Evolutionary conservation across 2,888 invertebrate genomes (phyloP).

Genomic region (Spatulosminthurus flaviceps): DNA sequence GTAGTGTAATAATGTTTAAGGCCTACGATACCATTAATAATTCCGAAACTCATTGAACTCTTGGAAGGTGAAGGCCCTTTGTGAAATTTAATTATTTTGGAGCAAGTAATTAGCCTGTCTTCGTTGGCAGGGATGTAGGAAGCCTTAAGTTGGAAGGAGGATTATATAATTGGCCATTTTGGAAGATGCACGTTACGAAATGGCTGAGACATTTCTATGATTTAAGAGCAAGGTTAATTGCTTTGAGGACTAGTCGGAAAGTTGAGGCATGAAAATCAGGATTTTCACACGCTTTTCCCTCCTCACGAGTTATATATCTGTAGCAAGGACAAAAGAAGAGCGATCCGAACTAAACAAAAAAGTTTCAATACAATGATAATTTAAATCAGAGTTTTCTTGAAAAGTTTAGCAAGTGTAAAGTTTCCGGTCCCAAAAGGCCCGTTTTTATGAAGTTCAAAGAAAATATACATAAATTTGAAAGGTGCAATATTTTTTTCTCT

Average conservation of each 20-base stretch:
- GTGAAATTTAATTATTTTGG: background rate
- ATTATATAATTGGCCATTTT: background rate
- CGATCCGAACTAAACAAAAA: too few species aligned
- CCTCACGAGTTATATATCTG: background rate
- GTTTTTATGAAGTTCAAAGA: too few species aligned
- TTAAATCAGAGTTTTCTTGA: background rate
- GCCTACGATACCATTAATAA: too few species aligned
- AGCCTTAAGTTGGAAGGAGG: background rate
- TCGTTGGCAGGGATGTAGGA: background rate
- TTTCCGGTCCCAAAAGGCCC: too few species aligned
- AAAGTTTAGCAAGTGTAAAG: background rate
- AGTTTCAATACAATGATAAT: slow-evolving; percentile 6
- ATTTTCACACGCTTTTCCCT: background rate
- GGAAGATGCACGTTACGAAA: background rate
- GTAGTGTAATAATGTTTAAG: too few species aligned
- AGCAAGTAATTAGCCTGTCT: slow-evolving; percentile 5
- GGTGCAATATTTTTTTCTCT: background rate
- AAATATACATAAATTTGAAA: background rate
- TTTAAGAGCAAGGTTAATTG: slow-evolving; percentile 1
- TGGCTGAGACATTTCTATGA: background rate
- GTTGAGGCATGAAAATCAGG: background rate
- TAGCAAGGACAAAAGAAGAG: too few species aligned
- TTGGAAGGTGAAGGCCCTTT: slow-evolving; percentile 5
- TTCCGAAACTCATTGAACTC: background rate
- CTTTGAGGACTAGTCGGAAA: background rate